These are phyloP conservation scores for Geotrupes spiniger DNA, from an alignment of 2,888 invertebrate species.

Conservation along the genomic window DNA sequence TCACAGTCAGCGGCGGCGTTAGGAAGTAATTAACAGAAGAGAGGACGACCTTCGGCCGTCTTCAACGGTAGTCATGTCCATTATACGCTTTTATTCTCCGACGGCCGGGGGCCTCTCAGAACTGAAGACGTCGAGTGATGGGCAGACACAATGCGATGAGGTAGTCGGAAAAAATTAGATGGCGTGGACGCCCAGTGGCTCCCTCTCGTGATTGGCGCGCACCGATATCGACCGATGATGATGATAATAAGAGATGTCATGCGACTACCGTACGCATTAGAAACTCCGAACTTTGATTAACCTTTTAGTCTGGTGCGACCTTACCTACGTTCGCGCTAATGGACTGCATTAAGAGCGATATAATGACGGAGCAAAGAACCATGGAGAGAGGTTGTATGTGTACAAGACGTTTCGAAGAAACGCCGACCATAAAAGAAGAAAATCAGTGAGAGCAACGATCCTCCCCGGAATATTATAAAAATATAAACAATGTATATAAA, in stretches of 20 bases:
- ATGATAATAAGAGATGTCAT: slow-evolving; percentile 21
- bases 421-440: too few relatives aligned
- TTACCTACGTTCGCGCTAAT: slow-evolving; percentile 26
- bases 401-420: too few relatives aligned
- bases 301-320: slow-evolving; percentile 21
- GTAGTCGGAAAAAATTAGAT: slow-evolving; percentile 17
- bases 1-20: slow-evolving; percentile 26
- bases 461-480: too few relatives aligned
- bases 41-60: slow-evolving; percentile 25
- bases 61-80: slow-evolving; percentile 29
- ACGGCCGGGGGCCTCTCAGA: slow-evolving; percentile 28
- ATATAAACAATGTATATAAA: too few relatives aligned
- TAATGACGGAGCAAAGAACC: slow-evolving; percentile 21
- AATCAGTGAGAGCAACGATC: too few relatives aligned
- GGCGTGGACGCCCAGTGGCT: slow-evolving; percentile 31
- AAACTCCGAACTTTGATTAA: slow-evolving; percentile 25
- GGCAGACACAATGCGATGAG: slow-evolving; percentile 26
- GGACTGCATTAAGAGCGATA: slow-evolving; percentile 28
- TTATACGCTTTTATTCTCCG: slow-evolving; percentile 31
- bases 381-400: too few relatives aligned
- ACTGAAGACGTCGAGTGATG: slow-evolving; percentile 30
- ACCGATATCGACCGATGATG: slow-evolving; percentile 35
- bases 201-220: slow-evolving; percentile 36
- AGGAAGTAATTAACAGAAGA: slow-evolving; percentile 36
- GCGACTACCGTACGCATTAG: slow-evolving; percentile 21